phyloP scores from a whole-genome alignment of 92 coral and sea anemone species.

The Virgularia gustaviana region DNA sequence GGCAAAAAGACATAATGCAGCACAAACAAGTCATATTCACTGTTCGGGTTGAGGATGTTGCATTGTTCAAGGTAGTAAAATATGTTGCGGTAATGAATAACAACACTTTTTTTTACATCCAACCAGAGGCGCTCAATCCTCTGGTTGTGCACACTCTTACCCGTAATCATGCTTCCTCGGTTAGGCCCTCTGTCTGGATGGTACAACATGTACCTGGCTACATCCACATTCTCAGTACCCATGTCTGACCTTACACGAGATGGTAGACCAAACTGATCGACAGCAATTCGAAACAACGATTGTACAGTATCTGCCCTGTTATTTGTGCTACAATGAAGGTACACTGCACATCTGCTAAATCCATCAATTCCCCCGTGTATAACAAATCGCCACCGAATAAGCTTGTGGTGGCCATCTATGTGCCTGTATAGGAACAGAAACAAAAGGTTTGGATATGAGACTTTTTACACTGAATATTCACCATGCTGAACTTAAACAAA shows the following conservation, averaged over 20 bases:
- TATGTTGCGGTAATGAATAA: constrained; percentile 45
- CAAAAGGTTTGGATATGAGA: too few relatives aligned
- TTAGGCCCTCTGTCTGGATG: constrained; percentile 42
- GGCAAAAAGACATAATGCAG: constrained; percentile 59
- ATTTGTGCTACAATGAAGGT: constrained; percentile 39
- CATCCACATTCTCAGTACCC: constrained; percentile 61
- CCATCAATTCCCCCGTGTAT: constrained; percentile 50
- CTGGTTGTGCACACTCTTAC: constrained; percentile 49
- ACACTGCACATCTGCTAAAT: constrained; percentile 35
- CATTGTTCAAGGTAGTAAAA: constrained; percentile 57
- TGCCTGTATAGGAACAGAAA: constrained; percentile 33
- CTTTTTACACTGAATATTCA: neutral
- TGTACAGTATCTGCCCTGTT: constrained; percentile 37
- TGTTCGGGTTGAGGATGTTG: constrained; percentile 46
- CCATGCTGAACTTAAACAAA: neutral
- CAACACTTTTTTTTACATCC: constrained; percentile 52
- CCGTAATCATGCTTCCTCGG: constrained; percentile 59
- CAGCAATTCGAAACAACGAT: constrained; percentile 22
- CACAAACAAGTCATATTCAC: constrained; percentile 49
- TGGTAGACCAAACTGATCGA: constrained; percentile 48
- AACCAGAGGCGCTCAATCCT: constrained; percentile 46
- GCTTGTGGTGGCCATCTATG: constrained; percentile 48
- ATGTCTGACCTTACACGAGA: constrained; percentile 61
- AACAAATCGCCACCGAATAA: constrained; percentile 47
- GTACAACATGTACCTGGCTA: constrained; percentile 48